phyloP scores from a whole-genome alignment of 2,113 vertebrate species.

The Orcinus orca region DNA sequence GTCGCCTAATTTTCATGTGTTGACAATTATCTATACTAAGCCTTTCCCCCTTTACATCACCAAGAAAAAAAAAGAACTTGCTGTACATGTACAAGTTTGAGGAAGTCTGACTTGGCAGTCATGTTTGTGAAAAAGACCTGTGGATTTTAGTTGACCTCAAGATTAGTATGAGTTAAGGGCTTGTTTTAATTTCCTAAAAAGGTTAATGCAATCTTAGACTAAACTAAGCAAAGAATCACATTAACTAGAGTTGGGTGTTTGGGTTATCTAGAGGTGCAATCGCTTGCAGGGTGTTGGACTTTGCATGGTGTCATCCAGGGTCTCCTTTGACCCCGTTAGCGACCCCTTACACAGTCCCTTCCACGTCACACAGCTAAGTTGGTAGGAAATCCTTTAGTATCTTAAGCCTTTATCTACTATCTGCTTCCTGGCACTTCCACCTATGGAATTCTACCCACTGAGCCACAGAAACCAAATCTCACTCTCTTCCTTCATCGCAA shows the following conservation, averaged over 20 bases:
- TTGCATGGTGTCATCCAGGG: background rate
- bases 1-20: slow-evolving; percentile 52
- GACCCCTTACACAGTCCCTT: background rate
- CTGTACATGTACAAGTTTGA: slow-evolving; percentile 36
- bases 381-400: background rate
- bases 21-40: slow-evolving; percentile 41
- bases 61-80: slow-evolving; percentile 53
- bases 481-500: background rate
- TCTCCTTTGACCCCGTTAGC: background rate
- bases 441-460: background rate
- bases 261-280: background rate
- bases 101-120: slow-evolving; percentile 39
- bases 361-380: background rate
- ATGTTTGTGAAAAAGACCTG: slow-evolving; percentile 11
- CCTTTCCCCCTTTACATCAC: slow-evolving; percentile 63
- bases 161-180: background rate
- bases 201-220: background rate
- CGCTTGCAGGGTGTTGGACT: background rate
- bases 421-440: background rate
- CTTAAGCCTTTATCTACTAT: background rate
- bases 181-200: slow-evolving; percentile 30
- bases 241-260: background rate
- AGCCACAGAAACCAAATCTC: background rate
- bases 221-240: background rate
- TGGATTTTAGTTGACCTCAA: background rate